Conservation (phyloP, 2,797 vertebrate genomes). For the Rhinichthys osculus region DNA sequence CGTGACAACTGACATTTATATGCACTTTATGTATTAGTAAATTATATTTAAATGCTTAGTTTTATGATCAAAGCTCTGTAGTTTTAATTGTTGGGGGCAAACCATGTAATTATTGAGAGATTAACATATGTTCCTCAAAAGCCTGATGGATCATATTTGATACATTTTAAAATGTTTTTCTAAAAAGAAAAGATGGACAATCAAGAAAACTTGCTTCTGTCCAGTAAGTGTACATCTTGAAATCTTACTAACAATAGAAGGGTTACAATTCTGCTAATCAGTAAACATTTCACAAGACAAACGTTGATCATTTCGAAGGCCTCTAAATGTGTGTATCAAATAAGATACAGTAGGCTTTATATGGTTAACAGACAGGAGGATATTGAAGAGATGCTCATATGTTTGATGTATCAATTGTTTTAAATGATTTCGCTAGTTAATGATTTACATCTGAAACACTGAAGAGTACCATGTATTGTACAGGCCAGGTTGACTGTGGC, state of each 20-base stretch:
- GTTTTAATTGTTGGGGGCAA: too few species aligned
- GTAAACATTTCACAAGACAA: too few species aligned
- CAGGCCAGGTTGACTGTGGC: slow-evolving; percentile 73
- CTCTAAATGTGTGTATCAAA: too few species aligned
- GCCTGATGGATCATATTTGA: neutral
- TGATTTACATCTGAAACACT: neutral
- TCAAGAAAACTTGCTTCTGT: neutral
- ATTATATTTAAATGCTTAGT: too few species aligned
- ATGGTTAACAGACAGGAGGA: too few species aligned
- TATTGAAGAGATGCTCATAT: too few species aligned
- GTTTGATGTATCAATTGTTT: neutral
- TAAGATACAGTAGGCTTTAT: too few species aligned
- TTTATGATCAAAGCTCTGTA: too few species aligned
- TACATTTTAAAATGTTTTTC: neutral
- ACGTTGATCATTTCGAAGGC: too few species aligned
- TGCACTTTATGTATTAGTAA: too few species aligned
- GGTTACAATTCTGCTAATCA: neutral
- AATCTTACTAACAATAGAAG: neutral
- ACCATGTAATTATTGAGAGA: neutral
- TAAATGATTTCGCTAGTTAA: neutral
- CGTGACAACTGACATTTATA: too few species aligned
- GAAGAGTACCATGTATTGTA: slow-evolving; percentile 73
- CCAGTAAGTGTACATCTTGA: neutral
- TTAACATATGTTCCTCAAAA: neutral
- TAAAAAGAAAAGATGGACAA: too few species aligned